Conservation (phyloP, 1,140 invertebrate genomes). For the Zeugodacus cucurbitae region DNA sequence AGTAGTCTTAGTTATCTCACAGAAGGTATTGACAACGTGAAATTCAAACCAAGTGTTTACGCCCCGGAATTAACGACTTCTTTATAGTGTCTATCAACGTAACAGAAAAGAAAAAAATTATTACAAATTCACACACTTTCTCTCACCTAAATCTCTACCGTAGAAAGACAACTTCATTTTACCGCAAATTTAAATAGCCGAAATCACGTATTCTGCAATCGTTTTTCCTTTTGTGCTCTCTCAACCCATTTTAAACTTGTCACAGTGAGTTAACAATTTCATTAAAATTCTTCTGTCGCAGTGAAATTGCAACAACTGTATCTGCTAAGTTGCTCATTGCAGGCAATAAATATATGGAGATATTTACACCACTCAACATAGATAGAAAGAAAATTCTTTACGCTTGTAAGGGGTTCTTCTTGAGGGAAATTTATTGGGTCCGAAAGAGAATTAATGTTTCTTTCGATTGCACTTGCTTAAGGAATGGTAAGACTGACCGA, state of each 20-base stretch:
- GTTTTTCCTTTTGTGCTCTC: not conserved
- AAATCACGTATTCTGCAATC: not conserved
- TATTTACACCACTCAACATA: not conserved
- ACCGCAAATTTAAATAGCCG: not conserved
- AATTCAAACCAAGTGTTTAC: no score
- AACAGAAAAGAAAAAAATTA: no score
- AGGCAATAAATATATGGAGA: not conserved
- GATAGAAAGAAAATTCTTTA: not conserved
- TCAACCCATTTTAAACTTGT: not conserved
- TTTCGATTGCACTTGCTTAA: no score
- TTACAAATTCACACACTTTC: no score
- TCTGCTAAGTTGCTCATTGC: not conserved
- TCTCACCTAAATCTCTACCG: not conserved
- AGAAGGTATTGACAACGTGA: no score
- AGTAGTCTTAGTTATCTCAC: no score
- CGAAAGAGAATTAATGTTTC: no score
- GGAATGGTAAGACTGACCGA: no score
- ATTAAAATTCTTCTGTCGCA: not conserved
- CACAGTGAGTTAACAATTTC: not conserved
- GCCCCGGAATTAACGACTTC: no score
- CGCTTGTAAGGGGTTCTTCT: no score
- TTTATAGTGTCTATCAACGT: no score
- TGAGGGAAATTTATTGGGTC: no score
- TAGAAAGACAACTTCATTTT: not conserved
- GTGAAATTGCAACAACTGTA: not conserved